Percentiles rank a stretch among this genome's conserved stretches.
Conservation (phyloP, 1,140 invertebrate species). For the Formica selysi region DNA sequence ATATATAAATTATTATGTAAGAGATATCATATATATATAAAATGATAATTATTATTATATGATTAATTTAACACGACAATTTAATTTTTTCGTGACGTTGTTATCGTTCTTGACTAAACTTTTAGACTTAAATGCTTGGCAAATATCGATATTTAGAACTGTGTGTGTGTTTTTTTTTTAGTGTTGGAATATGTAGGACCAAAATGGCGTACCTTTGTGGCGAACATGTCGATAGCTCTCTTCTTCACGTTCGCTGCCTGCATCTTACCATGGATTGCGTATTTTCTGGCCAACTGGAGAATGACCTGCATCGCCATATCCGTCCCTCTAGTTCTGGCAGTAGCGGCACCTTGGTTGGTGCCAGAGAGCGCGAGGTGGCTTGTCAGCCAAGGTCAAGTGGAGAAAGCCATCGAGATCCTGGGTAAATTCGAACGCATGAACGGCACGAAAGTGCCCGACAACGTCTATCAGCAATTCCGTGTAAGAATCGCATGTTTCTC, state of each 20-base stretch:
- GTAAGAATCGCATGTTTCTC: constrained; percentile 41
- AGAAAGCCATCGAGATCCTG: constrained; percentile 92
- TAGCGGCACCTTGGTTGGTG: constrained; percentile 91
- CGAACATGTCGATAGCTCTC: constrained; percentile 95
- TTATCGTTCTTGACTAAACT: background rate
- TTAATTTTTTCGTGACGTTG: background rate
- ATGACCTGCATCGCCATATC: constrained; percentile 91
- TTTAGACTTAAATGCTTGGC: background rate
- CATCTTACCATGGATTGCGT: constrained; percentile 93
- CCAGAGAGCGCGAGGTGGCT: constrained; percentile 96
- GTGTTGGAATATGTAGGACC: constrained; percentile 95
- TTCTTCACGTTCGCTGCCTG: constrained; percentile 94
- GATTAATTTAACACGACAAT: too few relatives aligned
- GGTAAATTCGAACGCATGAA: constrained; percentile 93
- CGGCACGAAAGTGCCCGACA: constrained; percentile 90
- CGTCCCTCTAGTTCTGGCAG: constrained; percentile 90
- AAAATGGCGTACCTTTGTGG: constrained; percentile 94
- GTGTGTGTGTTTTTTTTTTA: constrained; percentile 82
- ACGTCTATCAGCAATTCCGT: constrained; percentile 90
- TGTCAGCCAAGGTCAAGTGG: constrained; percentile 92
- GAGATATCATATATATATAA: background rate
- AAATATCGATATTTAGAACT: background rate
- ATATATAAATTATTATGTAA: constrained; percentile 5
- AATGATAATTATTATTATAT: too few relatives aligned
- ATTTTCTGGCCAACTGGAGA: constrained; percentile 92